These are phyloP conservation scores for Amazona vittata DNA, from an alignment of 2,113 vertebrate species.

Conservation along the genomic window DNA sequence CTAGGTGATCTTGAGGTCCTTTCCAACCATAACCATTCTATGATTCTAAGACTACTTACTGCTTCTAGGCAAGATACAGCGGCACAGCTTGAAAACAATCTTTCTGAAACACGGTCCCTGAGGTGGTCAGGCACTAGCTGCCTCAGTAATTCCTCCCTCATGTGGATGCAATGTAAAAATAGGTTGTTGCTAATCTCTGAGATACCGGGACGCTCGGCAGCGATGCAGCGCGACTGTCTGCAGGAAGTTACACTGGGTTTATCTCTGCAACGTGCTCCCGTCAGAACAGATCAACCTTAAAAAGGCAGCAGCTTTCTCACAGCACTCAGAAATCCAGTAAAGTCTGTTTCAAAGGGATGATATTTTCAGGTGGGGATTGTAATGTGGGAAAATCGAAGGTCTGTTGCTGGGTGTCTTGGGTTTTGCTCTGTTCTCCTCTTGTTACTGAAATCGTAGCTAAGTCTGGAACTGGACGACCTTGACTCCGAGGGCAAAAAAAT, in stretches of 20 bases:
- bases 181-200: slow-evolving; percentile 61
- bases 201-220: slow-evolving; percentile 10
- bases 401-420: not conserved
- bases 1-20: not conserved
- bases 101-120: not conserved
- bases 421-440: not conserved
- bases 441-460: not conserved
- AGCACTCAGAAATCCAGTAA: not conserved
- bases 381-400: not conserved
- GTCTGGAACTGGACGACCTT: too few relatives aligned
- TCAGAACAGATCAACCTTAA: not conserved
- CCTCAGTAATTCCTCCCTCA: not conserved
- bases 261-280: not conserved
- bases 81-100: not conserved
- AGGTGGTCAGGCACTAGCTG: not conserved
- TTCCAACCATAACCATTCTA: not conserved
- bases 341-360: not conserved
- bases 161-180: slow-evolving; percentile 57
- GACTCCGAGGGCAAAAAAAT: not conserved
- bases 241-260: not conserved
- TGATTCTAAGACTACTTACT: not conserved
- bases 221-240: not conserved
- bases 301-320: not conserved
- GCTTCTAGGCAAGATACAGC: not conserved
- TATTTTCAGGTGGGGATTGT: not conserved